Base-by-base conservation (phyloP, 2,888 invertebrate genomes). In the Idaea dimidiata region DNA sequence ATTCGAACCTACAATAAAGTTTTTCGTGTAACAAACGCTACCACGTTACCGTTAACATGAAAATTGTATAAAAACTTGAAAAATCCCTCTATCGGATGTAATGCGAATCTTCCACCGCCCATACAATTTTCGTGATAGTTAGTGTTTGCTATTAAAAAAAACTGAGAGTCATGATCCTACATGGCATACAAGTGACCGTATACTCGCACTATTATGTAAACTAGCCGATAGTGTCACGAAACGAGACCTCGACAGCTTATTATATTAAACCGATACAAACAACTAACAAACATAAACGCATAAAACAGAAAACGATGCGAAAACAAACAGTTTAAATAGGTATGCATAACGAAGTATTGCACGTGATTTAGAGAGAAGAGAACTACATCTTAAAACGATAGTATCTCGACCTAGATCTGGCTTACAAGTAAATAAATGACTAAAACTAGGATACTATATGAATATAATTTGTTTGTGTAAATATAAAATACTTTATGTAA, bases 391-490 rank as follows among this genome's bases (percentile, higher is more conserved):
- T 84, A 83, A 84, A 78, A 79, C 78, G 78, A 83, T 76, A 74
- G 65, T 69, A 73, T 73, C 73, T 74, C 75, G 61, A 68, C 82
- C 82, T 81, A 82, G 81, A 85, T 79, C 82, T 80, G 77, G 84
- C 88, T 87, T 86, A 90, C 75, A 80, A 77, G 76, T 87, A 91
- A 91, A 89, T 88, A 91, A 88, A 86, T 80, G 87, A 89, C 90
- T 93, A 90, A 89, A 91, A 87, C 93, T 93, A 93, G 90, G 91
- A 91, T 91, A 93, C 88, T 91, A 91, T 91, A 90, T 91, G 84
- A 88, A 89, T 93, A 92, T 91, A 93, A 91, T 89, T 89, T 89
- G 88, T 93, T 88, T 92, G 89, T 93, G 90, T 93, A 93, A 93
- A 93, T 93, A 93, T 93, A 92, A 90, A 91, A 88, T 87, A 91